A percentile compares a stretch with the other conserved stretches of the same genome.
Conservation (phyloP, 1,140 invertebrate genomes). For the Drosophila kohkoa region DNA sequence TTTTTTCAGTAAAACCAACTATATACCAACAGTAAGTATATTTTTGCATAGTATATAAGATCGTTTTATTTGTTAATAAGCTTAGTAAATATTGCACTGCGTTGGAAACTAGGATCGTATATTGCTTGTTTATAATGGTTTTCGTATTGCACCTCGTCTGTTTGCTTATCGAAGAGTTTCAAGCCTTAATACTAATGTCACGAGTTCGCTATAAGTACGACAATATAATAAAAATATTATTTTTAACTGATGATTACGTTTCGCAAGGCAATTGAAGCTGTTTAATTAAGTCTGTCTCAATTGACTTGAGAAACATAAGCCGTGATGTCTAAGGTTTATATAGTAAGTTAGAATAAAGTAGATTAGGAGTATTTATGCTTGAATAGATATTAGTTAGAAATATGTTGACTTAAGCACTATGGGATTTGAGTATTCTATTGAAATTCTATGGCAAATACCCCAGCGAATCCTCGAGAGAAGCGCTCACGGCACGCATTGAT, state of each 20-base stretch:
- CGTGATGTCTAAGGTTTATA: conserved; percentile 25
- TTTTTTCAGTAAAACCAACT: too few relatives aligned
- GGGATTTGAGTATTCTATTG: conserved; percentile 45
- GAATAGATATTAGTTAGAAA: conserved; percentile 23
- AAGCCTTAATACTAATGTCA: conserved; percentile 62
- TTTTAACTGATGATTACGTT: conserved; percentile 69
- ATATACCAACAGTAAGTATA: too few relatives aligned
- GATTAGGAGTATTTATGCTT: conserved; percentile 30
- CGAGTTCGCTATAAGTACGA: conserved; percentile 26
- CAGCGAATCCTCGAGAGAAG: conserved; percentile 84
- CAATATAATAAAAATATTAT: conserved; percentile 25
- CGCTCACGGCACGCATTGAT: conserved; percentile 80
- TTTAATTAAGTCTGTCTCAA: conserved; percentile 24
- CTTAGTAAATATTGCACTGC: conserved; percentile 74
- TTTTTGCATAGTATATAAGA: conserved; percentile 9
- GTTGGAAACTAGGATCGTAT: conserved; percentile 44
- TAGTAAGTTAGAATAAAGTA: neutral
- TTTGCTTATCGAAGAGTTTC: conserved; percentile 13
- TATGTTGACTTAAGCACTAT: conserved; percentile 33
- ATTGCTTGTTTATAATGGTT: conserved; percentile 49
- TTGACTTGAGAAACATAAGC: conserved; percentile 83
- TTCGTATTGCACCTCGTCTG: conserved; percentile 68
- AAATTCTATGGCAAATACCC: conserved; percentile 84
- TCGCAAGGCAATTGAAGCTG: conserved; percentile 66
- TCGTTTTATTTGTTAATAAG: conserved; percentile 38